Evolutionary conservation across 1,140 invertebrate genomes (phyloP).

Genomic region (Cotesia typhae): DNA sequence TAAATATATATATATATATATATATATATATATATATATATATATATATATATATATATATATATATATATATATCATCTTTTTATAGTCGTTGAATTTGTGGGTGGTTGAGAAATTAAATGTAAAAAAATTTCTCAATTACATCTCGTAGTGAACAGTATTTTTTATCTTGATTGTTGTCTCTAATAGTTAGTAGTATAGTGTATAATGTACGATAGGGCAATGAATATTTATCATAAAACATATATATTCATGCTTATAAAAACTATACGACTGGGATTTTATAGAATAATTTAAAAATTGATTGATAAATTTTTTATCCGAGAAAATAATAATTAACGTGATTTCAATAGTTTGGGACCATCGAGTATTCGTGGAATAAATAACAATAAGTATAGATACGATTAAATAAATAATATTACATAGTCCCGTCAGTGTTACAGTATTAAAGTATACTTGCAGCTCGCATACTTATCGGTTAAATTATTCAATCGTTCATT

Average conservation of each 20-base stretch:
- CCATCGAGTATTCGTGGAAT: constrained; percentile 20
- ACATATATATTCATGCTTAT: constrained; percentile 7
- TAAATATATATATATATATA: background rate
- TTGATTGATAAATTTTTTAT: too few species aligned
- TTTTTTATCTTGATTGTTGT: constrained; percentile 25
- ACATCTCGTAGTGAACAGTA: constrained; percentile 33
- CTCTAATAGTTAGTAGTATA: background rate
- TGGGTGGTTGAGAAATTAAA: background rate
- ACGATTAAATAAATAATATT: background rate
- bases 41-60: constrained; percentile 6
- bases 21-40: too few species aligned
- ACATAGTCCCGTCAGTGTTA: constrained; percentile 15
- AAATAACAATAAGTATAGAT: too few species aligned
- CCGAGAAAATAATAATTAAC: background rate
- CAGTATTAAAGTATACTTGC: constrained; percentile 34
- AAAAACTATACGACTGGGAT: constrained; percentile 15
- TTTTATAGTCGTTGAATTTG: too few species aligned
- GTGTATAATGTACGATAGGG: constrained; percentile 23
- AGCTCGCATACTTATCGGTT: background rate
- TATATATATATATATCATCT: too few species aligned
- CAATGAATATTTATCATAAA: constrained; percentile 23
- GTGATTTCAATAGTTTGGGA: constrained; percentile 27
- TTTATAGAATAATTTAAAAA: constrained; percentile 6
- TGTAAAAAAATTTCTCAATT: constrained; percentile 11
- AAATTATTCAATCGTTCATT: background rate